These are phyloP conservation scores for Geopemphigus sp. DNA, from an alignment of 1,140 invertebrate genomes.

Conservation along the genomic window DNA sequence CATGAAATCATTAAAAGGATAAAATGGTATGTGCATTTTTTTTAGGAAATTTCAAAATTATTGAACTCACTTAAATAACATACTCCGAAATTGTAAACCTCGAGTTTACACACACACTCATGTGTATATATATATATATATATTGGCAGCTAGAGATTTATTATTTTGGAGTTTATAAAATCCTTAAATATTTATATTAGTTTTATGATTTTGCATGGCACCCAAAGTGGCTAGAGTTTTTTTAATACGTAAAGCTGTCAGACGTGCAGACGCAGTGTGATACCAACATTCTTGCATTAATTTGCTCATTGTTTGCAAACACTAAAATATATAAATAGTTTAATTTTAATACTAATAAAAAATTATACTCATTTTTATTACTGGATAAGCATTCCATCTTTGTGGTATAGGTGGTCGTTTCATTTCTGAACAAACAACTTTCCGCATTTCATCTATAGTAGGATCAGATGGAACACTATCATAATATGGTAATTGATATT, in stretches of 20 bases:
- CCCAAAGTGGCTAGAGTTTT: slow-evolving; percentile 83
- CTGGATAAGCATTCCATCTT: slow-evolving; percentile 62
- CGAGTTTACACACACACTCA: slow-evolving; percentile 18
- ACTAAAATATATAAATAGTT: slow-evolving; percentile 60
- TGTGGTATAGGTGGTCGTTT: slow-evolving; percentile 77
- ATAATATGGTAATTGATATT: slow-evolving; percentile 84
- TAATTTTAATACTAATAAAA: background rate
- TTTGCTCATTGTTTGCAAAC: slow-evolving; percentile 76
- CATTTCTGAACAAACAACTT: slow-evolving; percentile 85
- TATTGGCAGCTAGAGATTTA: slow-evolving; percentile 34
- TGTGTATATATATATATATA: background rate
- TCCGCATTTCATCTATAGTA: slow-evolving; percentile 90
- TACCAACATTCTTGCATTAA: slow-evolving; percentile 96
- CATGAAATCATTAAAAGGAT: background rate
- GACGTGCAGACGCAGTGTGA: slow-evolving; percentile 81
- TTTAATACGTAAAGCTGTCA: slow-evolving; percentile 87
- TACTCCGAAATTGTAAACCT: slow-evolving; percentile 10
- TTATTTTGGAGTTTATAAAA: background rate
- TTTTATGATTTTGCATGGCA: slow-evolving; percentile 54
- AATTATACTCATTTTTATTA: slow-evolving; percentile 36
- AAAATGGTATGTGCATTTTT: slow-evolving; percentile 36
- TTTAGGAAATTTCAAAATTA: slow-evolving; percentile 25
- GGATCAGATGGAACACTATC: slow-evolving; percentile 86
- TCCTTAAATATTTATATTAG: slow-evolving; percentile 45
- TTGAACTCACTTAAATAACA: slow-evolving; percentile 18